Base-by-base conservation (phyloP, 2,888 invertebrate genomes). In the Stenolophus ochropezus region DNA sequence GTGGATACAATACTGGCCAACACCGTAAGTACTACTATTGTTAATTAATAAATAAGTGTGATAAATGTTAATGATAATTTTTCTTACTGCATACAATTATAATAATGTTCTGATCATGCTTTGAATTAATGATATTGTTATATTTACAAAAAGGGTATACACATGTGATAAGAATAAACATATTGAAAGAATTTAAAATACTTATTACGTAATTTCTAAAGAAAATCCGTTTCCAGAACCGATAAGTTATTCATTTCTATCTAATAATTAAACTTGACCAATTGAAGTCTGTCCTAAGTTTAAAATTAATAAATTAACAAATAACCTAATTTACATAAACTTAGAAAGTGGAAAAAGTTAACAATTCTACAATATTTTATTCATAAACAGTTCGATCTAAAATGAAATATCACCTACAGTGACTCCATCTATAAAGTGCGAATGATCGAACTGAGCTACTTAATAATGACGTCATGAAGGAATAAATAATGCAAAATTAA, bases 1-100 rank as follows among this genome's bases (percentile, higher is more conserved):
- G 96, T 86, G 96, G 96, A 16, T 92, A 94, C 53, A 95, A 95
- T 86, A 93, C 94, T 0, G 95, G 94, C 11, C 94, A 94, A 87
- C 95, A 95, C 85, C 89, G 96, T 95, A 90, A 90, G 89, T 86
- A 27, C 71, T 25, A 79, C 18, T 69, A 80, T 58, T 56, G 4
- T 53, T 20, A 2, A 21, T 56, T 11, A 56, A 1, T 27, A 27
- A n/a, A n/a, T 27, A 8, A 42, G 33, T 42, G 33, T 11, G 6
- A 42, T 11, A 6, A 33, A 33, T 33, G 5, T 33, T 33, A 33
- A 33, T 33, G 33, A 33, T 2, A 33, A 1, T 8, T 4, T 8
- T 33, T 33, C 5, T 33, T 33, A 14, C 6, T 14, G 14, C 49
- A 49, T 49, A n/a, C 8, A 14, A n/a, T 49, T 16, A 49, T 11